Evolutionary conservation across 2,113 vertebrate genomes (phyloP).

Genomic region (Microtus oregoni): DNA sequence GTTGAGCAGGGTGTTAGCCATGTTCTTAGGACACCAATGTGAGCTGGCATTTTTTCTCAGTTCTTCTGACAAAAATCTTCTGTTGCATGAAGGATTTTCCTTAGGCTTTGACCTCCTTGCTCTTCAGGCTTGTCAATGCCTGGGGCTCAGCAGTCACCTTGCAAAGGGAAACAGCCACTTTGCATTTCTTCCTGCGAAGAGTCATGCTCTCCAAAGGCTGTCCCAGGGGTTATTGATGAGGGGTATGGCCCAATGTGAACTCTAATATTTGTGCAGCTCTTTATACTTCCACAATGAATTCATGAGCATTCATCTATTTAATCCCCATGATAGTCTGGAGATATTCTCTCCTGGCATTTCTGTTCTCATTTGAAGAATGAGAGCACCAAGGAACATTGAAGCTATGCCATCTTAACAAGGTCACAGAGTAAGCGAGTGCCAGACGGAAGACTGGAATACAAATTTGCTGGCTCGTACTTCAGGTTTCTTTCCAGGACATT

Average conservation of each 20-base stretch:
- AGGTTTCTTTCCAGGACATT: neutral
- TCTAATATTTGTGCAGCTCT: constrained; percentile 66
- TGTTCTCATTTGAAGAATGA: constrained; percentile 62
- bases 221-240: constrained; percentile 66
- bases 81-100: constrained; percentile 58
- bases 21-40: neutral
- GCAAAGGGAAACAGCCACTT: constrained; percentile 39
- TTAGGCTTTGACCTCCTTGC: neutral
- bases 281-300: constrained; percentile 62
- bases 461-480: constrained; percentile 27
- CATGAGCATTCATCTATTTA: constrained; percentile 64
- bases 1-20: neutral
- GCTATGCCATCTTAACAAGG: constrained; percentile 53
- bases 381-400: neutral
- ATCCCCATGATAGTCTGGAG: neutral
- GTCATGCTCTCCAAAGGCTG: neutral
- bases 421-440: constrained; percentile 43
- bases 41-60: constrained; percentile 33
- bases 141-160: constrained; percentile 44
- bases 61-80: constrained; percentile 54
- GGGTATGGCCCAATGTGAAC: neutral
- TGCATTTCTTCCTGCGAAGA: constrained; percentile 54
- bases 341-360: constrained; percentile 26
- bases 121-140: neutral
- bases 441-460: constrained; percentile 14